These are phyloP conservation scores for Resseliella maxima DNA, from an alignment of 2,888 invertebrate species.

Conservation along the genomic window DNA sequence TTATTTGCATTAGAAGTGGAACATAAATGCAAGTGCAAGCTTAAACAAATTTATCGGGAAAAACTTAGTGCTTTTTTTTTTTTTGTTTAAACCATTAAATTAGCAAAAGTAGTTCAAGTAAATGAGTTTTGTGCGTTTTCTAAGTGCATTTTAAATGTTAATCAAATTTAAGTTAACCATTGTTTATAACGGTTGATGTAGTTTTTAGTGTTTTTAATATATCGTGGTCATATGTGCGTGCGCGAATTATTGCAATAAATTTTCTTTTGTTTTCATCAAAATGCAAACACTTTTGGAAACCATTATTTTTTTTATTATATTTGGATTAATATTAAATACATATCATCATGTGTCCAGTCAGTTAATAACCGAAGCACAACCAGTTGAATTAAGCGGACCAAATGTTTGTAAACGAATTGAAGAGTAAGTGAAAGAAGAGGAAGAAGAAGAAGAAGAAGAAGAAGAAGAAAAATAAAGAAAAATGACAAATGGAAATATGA, in stretches of 20 bases:
- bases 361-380: neutral
- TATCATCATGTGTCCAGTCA: neutral
- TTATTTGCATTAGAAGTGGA: neutral
- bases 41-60: neutral
- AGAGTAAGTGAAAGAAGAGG: slow-evolving; percentile 70
- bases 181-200: neutral
- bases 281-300: neutral
- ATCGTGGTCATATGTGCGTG: too few relatives aligned
- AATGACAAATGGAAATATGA: slow-evolving; percentile 44
- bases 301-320: neutral
- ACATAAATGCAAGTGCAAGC: neutral
- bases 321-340: neutral
- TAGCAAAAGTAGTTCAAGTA: neutral
- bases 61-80: neutral
- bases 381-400: slow-evolving; percentile 71
- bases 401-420: slow-evolving; percentile 81
- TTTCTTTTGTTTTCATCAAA: neutral
- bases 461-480: neutral
- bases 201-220: too few relatives aligned
- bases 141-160: slow-evolving; percentile 6
- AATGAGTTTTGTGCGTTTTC: neutral
- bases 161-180: neutral
- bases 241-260: too few relatives aligned
- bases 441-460: neutral
- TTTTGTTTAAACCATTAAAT: neutral